Percentiles rank a stretch among this genome's conserved stretches.
These are phyloP conservation scores for Sphenodon punctatus DNA, from an alignment of 2,797 vertebrate genomes.

Conservation along the genomic window DNA sequence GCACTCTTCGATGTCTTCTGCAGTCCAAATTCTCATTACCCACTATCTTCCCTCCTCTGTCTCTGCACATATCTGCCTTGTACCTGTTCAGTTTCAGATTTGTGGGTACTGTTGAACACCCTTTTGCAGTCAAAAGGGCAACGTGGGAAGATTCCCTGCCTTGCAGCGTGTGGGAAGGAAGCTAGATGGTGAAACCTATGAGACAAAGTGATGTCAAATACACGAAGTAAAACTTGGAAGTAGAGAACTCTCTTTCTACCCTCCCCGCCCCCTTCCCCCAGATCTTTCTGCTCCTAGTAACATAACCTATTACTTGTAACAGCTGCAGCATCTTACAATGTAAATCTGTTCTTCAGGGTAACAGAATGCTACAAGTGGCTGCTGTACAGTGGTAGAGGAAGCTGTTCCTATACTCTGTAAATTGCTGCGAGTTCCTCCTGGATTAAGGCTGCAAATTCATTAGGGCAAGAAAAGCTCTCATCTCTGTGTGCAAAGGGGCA, in stretches of 20 bases:
- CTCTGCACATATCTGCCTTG: background rate
- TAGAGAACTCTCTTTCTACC: rapidly evolving
- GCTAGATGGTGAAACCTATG: background rate
- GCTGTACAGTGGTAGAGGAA: background rate
- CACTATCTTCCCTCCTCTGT: rapidly evolving
- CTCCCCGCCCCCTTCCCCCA: background rate
- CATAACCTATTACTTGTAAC: rapidly evolving
- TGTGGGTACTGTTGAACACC: background rate
- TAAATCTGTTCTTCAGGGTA: background rate
- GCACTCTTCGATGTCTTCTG: too few relatives aligned
- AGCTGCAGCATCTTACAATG: background rate
- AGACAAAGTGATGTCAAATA: background rate
- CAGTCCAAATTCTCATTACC: too few relatives aligned
- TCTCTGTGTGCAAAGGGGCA: rapidly evolving
- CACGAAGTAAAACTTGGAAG: background rate
- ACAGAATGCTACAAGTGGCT: background rate
- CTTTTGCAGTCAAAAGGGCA: background rate
- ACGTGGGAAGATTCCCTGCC: background rate
- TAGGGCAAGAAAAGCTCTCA: background rate
- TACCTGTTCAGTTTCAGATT: background rate
- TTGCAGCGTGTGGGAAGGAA: background rate
- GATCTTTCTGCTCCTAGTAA: too few relatives aligned
- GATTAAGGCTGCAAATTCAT: background rate
- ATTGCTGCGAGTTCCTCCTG: rapidly evolving
- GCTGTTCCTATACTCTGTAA: background rate